A percentile compares a stretch with the other conserved stretches of the same genome.
Evolutionary conservation across 2,797 vertebrate genomes (phyloP).

Genomic region (Apodemus agrarius): DNA sequence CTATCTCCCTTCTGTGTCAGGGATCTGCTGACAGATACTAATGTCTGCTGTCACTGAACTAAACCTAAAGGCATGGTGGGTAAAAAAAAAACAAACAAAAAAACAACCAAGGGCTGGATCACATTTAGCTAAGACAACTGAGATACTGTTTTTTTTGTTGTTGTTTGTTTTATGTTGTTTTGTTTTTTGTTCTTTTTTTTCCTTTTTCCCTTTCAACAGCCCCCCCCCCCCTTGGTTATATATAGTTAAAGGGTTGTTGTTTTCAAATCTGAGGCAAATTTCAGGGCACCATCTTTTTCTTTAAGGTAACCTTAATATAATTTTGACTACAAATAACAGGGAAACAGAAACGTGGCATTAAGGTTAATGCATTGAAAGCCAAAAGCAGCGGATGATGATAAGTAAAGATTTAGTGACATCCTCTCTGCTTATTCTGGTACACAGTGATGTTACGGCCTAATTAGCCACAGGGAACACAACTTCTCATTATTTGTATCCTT

Average conservation of each 20-base stretch:
- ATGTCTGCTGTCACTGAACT: constrained; percentile 67
- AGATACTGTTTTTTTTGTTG: background rate
- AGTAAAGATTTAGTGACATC: background rate
- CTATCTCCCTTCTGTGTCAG: constrained; percentile 19
- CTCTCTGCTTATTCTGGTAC: background rate
- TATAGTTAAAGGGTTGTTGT: background rate
- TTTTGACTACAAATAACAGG: constrained; percentile 16
- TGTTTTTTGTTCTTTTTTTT: background rate
- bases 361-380: background rate
- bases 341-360: background rate
- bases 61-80: constrained; percentile 46
- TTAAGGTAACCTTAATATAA: constrained; percentile 21
- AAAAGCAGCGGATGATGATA: background rate
- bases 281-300: background rate
- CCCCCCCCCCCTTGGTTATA: background rate
- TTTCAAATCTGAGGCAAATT: background rate
- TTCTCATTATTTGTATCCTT: background rate
- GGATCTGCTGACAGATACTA: constrained; percentile 47
- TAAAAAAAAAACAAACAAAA: background rate
- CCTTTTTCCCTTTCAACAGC: constrained; percentile 52
- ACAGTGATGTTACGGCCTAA: background rate
- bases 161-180: background rate
- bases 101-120: constrained; percentile 5
- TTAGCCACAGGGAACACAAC: background rate
- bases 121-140: constrained; percentile 38